phyloP scores from a whole-genome alignment of 2,797 vertebrate species.

The Enteromius paludinosus region DNA sequence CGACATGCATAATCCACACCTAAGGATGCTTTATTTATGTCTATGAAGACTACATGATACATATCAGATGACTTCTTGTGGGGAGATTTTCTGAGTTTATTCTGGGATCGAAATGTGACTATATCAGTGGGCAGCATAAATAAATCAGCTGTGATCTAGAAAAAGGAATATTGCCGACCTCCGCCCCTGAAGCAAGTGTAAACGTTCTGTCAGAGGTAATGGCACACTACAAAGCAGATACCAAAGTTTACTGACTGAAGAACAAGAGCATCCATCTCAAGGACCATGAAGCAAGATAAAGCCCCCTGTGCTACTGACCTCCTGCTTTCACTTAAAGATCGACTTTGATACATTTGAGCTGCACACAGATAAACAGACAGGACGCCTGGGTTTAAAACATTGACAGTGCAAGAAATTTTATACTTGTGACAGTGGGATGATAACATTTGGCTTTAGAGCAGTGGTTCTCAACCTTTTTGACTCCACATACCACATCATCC shows the following conservation, averaged over 20 bases:
- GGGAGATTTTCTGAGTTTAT: constrained; percentile 5
- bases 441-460: constrained; percentile 9
- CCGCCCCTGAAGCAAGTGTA: constrained; percentile 6
- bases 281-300: constrained; percentile 43
- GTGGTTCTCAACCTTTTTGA: not conserved
- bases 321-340: constrained; percentile 46
- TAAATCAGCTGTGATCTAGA: constrained; percentile 23
- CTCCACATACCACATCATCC: not conserved
- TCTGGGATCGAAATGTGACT: not conserved
- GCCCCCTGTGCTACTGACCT: constrained; percentile 12
- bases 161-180: constrained; percentile 14
- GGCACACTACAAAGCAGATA: constrained; percentile 10
- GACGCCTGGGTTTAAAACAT: constrained; percentile 43
- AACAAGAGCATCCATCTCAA: constrained; percentile 31
- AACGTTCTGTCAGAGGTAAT: constrained; percentile 16
- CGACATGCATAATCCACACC: constrained; percentile 28
- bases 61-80: not conserved
- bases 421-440: not conserved
- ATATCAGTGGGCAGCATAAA: constrained; percentile 22
- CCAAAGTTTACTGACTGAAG: constrained; percentile 30
- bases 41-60: not conserved
- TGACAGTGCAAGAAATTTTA: constrained; percentile 1
- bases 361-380: constrained; percentile 48
- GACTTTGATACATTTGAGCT: constrained; percentile 48
- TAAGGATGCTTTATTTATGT: not conserved